Conservation (phyloP, 2,797 vertebrate genomes). For the Poeciliopsis turneri region DNA sequence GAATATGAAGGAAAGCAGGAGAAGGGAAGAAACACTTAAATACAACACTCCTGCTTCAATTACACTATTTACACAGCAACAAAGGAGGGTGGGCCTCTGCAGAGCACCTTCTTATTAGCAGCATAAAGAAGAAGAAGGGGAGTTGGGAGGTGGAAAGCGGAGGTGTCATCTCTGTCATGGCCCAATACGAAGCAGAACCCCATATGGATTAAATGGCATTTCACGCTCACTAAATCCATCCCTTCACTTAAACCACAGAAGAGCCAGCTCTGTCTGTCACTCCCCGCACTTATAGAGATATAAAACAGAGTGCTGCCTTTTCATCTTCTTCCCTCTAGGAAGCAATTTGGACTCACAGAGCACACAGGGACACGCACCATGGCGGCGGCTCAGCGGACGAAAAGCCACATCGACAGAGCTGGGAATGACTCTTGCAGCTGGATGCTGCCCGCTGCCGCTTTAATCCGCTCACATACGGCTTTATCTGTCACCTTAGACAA, state of each 20-base stretch:
- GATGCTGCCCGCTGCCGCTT: slow-evolving; percentile 46
- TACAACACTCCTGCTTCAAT: slow-evolving; percentile 71
- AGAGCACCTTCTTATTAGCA: slow-evolving; percentile 69
- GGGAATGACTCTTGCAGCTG: slow-evolving; percentile 50
- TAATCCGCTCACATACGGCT: slow-evolving; percentile 42
- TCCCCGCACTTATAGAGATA: slow-evolving; percentile 59
- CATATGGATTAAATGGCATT: slow-evolving; percentile 58
- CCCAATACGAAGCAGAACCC: slow-evolving; percentile 34
- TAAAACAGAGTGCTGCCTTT: slow-evolving; percentile 66
- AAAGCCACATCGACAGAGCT: slow-evolving; percentile 45
- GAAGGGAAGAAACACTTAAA: slow-evolving; percentile 64
- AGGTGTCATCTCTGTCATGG: slow-evolving; percentile 44
- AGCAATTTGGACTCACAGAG: slow-evolving; percentile 67
- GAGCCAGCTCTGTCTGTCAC: slow-evolving; percentile 51
- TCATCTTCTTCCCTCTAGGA: slow-evolving; percentile 70
- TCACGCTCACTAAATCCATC: slow-evolving; percentile 60
- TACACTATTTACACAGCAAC: slow-evolving; percentile 73
- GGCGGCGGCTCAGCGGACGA: slow-evolving; percentile 39
- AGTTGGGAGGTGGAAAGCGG: slow-evolving; percentile 1
- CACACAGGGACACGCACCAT: slow-evolving; percentile 51
- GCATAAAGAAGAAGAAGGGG: slow-evolving; percentile 28
- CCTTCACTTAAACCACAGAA: slow-evolving; percentile 46
- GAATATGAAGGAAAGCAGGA: slow-evolving; percentile 12
- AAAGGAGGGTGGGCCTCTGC: slow-evolving; percentile 60
- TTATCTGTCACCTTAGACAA: slow-evolving; percentile 38